Evolutionary conservation across 1,140 invertebrate genomes (phyloP), one percentile per base, ranked within the genome.

Genomic region (Arctopsyche grandis): DNA sequence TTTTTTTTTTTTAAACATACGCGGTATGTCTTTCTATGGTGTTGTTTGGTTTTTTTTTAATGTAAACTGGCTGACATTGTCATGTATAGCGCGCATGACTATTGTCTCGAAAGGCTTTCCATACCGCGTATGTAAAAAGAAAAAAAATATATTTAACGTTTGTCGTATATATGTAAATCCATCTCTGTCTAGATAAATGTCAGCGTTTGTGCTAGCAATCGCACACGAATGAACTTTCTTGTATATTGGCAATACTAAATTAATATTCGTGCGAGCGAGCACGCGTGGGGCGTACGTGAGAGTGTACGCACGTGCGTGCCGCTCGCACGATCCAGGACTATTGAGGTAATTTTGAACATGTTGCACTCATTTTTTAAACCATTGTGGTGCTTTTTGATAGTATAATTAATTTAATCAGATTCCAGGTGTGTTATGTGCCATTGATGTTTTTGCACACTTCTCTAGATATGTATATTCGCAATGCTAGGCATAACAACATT

Each of bases 361-460:
- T 76, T 76, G 74, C 74, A 76, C 74, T 76, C 74, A 76, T 76
- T 76, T 22, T 76, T 73, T 79, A 73, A 74, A 75, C 71, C 73
- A 80, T 63, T 80, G 75, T 78, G 79, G 69, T 80, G 79, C 79
- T 80, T 77, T 79, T 77, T 80, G 66, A 69, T 77, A 77, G 76
- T 26, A 58, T 70, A 69, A 76, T 63, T 76, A 69, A 80, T 80
- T 75, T 38, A 74, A 77, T 76, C 69, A 63, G 63, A 70, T 77
- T 80, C 79, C 79, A 77, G 66, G 75, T 77, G 63, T 77, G 63
- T 77, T 75, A 77, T 80, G 79, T 80, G 79, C 79, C 79, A 80
- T 80, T 69, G 79, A 80, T 80, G 79, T 80, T 77, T 77, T 73
- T 76, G 73, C 79, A 76, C 63, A 75, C 60, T 74, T 75, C 46